A percentile compares a stretch with the other conserved stretches of the same genome.
Evolutionary conservation across 2,888 invertebrate species (phyloP).

Genomic region (Diarsia mendica): DNA sequence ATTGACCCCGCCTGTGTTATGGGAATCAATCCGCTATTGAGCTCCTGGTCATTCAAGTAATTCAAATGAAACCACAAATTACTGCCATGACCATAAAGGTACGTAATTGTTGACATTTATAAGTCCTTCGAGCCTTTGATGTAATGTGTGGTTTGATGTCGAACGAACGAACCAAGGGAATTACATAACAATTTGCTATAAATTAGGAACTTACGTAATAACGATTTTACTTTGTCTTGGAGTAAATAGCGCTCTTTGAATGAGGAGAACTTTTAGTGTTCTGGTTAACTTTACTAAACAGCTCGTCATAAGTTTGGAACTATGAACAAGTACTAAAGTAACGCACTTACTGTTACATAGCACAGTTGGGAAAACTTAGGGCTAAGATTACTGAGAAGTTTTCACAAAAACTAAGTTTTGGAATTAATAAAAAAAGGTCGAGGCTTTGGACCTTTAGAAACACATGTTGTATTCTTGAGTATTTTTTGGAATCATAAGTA

Average conservation of each 20-base stretch:
- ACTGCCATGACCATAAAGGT: slow-evolving; percentile 35
- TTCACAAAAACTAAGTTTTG: slow-evolving; percentile 1
- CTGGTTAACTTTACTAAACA: slow-evolving; percentile 20
- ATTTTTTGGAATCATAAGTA: not conserved
- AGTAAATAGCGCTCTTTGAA: not conserved
- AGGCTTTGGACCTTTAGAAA: not conserved
- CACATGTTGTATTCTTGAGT: too few relatives aligned
- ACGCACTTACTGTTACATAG: not conserved
- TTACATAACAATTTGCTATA: slow-evolving; percentile 3
- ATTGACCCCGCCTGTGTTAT: slow-evolving; percentile 75
- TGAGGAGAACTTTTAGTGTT: not conserved
- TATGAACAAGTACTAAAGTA: not conserved
- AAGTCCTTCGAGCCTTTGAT: slow-evolving; percentile 20
- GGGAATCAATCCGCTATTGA: slow-evolving; percentile 64
- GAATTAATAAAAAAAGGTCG: not conserved
- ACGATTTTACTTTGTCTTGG: not conserved
- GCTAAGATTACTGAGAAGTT: slow-evolving; percentile 3
- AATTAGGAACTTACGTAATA: slow-evolving; percentile 12
- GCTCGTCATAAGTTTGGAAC: slow-evolving; percentile 17
- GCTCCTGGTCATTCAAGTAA: slow-evolving; percentile 58
- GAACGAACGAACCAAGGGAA: not conserved
- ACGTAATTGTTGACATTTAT: slow-evolving; percentile 40
- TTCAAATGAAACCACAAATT: slow-evolving; percentile 60
- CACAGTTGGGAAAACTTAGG: slow-evolving; percentile 10
- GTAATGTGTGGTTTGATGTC: slow-evolving; percentile 15